phyloP scores from a whole-genome alignment of 2,113 vertebrate genomes.

The Myotis lucifugus region DNA sequence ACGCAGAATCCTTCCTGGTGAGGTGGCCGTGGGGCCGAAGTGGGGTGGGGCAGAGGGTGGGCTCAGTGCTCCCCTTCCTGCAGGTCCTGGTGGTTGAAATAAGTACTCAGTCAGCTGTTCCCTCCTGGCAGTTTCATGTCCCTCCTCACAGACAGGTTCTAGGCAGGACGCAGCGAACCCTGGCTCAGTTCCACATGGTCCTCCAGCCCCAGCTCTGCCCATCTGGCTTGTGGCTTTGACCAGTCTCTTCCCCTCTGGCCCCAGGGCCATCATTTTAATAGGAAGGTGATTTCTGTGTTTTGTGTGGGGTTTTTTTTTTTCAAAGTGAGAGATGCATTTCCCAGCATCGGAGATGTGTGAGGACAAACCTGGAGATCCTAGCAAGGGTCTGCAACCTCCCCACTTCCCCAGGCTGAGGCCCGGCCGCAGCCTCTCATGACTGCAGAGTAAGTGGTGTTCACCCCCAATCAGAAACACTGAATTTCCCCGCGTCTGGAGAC shows the following conservation, averaged over 20 bases:
- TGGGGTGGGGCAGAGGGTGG: not conserved
- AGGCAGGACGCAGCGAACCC: not conserved
- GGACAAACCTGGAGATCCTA: not conserved
- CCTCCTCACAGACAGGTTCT: not conserved
- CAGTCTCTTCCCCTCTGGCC: not conserved
- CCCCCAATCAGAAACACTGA: not conserved
- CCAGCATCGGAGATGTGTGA: not conserved
- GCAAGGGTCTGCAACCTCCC: not conserved
- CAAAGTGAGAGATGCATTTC: not conserved
- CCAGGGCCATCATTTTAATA: not conserved
- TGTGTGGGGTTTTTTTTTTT: not conserved
- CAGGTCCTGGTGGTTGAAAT: not conserved
- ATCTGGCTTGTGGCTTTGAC: not conserved
- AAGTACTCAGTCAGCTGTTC: not conserved
- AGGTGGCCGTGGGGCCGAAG: not conserved
- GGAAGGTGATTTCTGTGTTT: not conserved
- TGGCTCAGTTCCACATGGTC: not conserved
- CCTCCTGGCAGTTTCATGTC: not conserved
- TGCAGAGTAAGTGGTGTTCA: not conserved
- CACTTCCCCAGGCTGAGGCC: not conserved
- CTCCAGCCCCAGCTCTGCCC: not conserved
- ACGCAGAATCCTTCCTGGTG: not conserved
- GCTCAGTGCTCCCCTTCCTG: not conserved
- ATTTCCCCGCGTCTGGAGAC: not conserved
- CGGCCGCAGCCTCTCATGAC: not conserved